Conservation (phyloP, 2,113 vertebrate genomes). For the Ictidomys tridecemlineatus region DNA sequence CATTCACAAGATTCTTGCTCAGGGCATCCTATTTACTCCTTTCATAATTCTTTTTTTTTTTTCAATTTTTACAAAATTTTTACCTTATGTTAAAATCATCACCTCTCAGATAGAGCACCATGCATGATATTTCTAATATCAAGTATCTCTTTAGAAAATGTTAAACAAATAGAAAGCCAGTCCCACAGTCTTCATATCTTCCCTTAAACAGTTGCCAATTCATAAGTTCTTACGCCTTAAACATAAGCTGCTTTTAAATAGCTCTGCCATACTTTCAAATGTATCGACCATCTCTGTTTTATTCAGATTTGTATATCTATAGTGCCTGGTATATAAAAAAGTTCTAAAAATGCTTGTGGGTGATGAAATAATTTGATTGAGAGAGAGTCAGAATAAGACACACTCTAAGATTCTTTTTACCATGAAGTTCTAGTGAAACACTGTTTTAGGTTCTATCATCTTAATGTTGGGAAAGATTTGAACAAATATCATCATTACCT, state of each 20-base stretch:
- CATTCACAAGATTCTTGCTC: not conserved
- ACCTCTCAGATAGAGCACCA: not conserved
- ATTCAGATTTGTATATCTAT: not conserved
- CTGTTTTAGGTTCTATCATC: not conserved
- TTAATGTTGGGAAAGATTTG: not conserved
- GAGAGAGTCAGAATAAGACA: not conserved
- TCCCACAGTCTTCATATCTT: slow-evolving; percentile 52
- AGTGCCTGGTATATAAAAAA: not conserved
- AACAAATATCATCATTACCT: not conserved
- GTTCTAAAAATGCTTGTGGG: not conserved
- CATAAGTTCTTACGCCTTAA: slow-evolving; percentile 67
- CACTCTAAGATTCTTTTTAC: not conserved
- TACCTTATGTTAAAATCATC: slow-evolving; percentile 12
- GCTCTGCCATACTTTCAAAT: not conserved
- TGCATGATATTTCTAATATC: not conserved
- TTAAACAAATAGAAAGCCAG: not conserved
- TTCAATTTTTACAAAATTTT: slow-evolving; percentile 22
- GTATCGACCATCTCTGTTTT: not conserved
- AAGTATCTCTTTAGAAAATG: not conserved
- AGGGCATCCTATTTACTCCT: not conserved
- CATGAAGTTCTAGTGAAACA: not conserved
- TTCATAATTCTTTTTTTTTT: not conserved
- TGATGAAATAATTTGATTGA: not conserved
- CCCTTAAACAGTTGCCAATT: slow-evolving; percentile 53
- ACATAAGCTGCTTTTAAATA: not conserved